Percentiles rank a stretch among this genome's conserved stretches.
Evolutionary conservation across 2,888 invertebrate genomes (phyloP).

Genomic region (Drosophila melanosoma): DNA sequence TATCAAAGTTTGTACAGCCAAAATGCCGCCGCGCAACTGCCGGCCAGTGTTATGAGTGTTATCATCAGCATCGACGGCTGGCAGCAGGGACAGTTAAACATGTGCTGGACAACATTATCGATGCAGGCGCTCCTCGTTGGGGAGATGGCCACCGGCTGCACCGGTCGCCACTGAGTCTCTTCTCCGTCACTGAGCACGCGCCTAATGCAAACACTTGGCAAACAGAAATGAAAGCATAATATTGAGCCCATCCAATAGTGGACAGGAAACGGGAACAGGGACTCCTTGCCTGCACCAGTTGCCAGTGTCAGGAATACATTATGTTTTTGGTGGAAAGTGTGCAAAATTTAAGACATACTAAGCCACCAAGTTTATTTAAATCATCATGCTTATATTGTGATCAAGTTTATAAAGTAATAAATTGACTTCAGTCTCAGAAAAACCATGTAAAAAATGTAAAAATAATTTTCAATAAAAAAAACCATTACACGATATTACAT

Average conservation of each 20-base stretch:
- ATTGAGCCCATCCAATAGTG: constrained; percentile 46
- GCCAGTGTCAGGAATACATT: neutral
- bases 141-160: constrained; percentile 7
- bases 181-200: constrained; percentile 63
- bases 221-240: constrained; percentile 79
- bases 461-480: neutral
- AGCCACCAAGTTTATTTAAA: neutral
- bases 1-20: constrained; percentile 81
- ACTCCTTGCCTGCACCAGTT: neutral
- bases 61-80: constrained; percentile 58
- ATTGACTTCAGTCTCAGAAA: neutral
- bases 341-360: neutral
- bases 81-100: constrained; percentile 54
- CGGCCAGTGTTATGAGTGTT: constrained; percentile 74
- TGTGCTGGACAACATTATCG: constrained; percentile 66
- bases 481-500: neutral
- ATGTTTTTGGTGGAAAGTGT: constrained; percentile 21
- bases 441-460: neutral
- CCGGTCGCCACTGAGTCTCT: constrained; percentile 28
- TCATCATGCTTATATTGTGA: neutral
- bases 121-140: constrained; percentile 54
- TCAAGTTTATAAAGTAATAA: neutral
- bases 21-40: constrained; percentile 64
- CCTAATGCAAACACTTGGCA: constrained; percentile 75
- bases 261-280: neutral